Percentiles rank a stretch among this genome's conserved stretches.
Evolutionary conservation across 2,113 vertebrate species (phyloP).

Genomic region (Pachypanchax playfairii): DNA sequence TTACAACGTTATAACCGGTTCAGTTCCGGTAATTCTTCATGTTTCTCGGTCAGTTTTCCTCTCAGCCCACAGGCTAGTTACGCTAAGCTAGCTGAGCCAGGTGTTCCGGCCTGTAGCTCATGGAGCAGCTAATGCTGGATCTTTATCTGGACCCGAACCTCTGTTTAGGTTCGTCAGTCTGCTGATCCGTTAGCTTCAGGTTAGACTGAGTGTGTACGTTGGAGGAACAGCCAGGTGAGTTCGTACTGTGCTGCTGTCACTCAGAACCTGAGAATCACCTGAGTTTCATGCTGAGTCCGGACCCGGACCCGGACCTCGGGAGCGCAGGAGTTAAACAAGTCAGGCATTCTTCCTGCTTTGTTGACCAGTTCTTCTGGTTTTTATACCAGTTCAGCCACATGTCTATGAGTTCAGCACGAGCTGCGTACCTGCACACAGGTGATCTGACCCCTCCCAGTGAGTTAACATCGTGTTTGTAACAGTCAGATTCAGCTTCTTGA

Average conservation of each 20-base stretch:
- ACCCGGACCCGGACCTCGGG: background rate
- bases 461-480: too few relatives aligned
- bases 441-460: conserved; percentile 16
- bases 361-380: conserved; percentile 16
- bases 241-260: background rate
- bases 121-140: too few relatives aligned
- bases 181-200: background rate
- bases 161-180: too few relatives aligned
- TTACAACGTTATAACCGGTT: background rate
- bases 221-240: too few relatives aligned
- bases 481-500: too few relatives aligned
- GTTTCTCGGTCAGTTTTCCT: background rate
- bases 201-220: background rate
- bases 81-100: conserved; percentile 43
- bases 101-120: conserved; percentile 22
- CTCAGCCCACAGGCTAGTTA: background rate
- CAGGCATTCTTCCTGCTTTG: background rate
- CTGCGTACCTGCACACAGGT: conserved; percentile 11
- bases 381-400: too few relatives aligned
- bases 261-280: background rate
- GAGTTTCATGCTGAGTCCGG: background rate
- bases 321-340: background rate
- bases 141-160: too few relatives aligned
- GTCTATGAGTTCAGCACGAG: background rate
- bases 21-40: background rate